These are phyloP conservation scores for Drosophila emarginata DNA, from an alignment of 2,888 invertebrate genomes.

Conservation along the genomic window DNA sequence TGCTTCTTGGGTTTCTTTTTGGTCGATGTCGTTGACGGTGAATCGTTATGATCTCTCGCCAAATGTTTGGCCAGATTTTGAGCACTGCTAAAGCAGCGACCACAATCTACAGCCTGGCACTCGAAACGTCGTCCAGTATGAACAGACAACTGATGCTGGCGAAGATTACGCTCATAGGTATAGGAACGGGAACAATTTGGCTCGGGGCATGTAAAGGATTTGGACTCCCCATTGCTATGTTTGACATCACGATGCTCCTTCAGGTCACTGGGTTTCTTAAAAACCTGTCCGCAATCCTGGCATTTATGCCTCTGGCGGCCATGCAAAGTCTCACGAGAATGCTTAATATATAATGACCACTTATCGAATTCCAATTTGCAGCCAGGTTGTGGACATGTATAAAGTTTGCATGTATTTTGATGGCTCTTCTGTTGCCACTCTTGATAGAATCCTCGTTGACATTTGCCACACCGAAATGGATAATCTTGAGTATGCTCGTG, in stretches of 20 bases:
- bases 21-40: constrained; percentile 2
- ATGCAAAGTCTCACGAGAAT: constrained; percentile 75
- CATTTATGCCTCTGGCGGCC: constrained; percentile 83
- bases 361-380: constrained; percentile 82
- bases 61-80: constrained; percentile 74
- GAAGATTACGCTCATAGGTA: constrained; percentile 84
- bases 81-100: constrained; percentile 68
- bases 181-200: constrained; percentile 83
- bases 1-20: constrained; percentile 1
- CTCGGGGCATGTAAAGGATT: constrained; percentile 74
- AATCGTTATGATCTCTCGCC: constrained; percentile 53
- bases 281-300: constrained; percentile 83
- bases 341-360: constrained; percentile 72
- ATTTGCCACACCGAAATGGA: constrained; percentile 84
- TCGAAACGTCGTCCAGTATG: constrained; percentile 84
- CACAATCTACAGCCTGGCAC: constrained; percentile 80
- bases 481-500: constrained; percentile 83
- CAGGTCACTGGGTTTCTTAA: constrained; percentile 83
- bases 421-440: constrained; percentile 84
- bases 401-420: constrained; percentile 70
- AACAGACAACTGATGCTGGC: constrained; percentile 83
- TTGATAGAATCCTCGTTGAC: constrained; percentile 83
- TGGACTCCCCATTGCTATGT: constrained; percentile 58
- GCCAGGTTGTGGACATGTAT: constrained; percentile 80
- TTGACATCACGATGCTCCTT: constrained; percentile 81